A percentile compares a stretch with the other conserved stretches of the same genome.
Evolutionary conservation across 2,888 invertebrate species (phyloP).

Genomic region (Pediacus dermestoides): DNA sequence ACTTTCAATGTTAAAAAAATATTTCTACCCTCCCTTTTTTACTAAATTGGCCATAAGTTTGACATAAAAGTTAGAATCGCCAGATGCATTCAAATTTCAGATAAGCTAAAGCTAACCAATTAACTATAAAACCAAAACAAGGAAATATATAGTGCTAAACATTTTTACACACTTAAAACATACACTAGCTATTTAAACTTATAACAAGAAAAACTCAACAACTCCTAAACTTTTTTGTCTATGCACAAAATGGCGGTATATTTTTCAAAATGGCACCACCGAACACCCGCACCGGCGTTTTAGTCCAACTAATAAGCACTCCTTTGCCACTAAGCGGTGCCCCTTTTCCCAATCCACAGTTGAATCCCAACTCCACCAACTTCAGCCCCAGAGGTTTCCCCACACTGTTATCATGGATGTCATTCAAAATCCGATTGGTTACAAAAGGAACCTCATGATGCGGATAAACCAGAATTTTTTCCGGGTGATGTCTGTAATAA

Average conservation of each 20-base stretch:
- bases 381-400: constrained; percentile 48
- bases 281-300: constrained; percentile 63
- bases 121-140: too few relatives aligned
- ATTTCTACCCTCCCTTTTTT: too few relatives aligned
- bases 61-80: too few relatives aligned
- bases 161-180: too few relatives aligned
- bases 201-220: background rate
- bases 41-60: too few relatives aligned
- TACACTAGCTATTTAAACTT: too few relatives aligned
- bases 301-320: constrained; percentile 63
- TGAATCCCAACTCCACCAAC: constrained; percentile 50
- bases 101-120: too few relatives aligned
- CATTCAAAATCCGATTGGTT: background rate
- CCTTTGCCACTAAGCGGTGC: constrained; percentile 49
- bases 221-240: too few relatives aligned
- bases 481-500: background rate
- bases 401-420: background rate
- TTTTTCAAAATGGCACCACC: constrained; percentile 63
- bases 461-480: background rate
- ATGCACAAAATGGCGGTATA: constrained; percentile 56
- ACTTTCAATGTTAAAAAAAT: too few relatives aligned
- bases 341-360: constrained; percentile 52
- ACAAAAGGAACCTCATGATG: background rate
- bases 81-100: too few relatives aligned
- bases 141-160: too few relatives aligned